Percentiles rank a stretch among this genome's conserved stretches.
phyloP scores from a whole-genome alignment of 2,113 vertebrate genomes.

The Sander vitreus region DNA sequence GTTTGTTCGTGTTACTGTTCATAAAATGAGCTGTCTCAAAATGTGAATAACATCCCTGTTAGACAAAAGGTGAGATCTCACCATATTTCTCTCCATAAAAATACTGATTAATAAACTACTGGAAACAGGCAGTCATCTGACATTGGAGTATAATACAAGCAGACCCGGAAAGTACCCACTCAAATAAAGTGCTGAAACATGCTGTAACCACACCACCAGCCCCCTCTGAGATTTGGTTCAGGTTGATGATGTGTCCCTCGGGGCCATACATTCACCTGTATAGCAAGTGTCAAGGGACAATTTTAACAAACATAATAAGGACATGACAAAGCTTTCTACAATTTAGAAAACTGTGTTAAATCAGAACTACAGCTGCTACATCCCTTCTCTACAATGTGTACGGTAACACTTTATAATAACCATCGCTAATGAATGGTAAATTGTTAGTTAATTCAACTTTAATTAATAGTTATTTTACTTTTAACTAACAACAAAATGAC shows the following conservation, averaged over 20 bases:
- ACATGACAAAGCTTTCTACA: constrained; percentile 25
- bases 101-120: not conserved
- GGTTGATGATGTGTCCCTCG: constrained; percentile 25
- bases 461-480: too few species aligned
- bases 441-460: too few species aligned
- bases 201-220: not conserved
- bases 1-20: constrained; percentile 2
- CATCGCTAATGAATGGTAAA: too few species aligned
- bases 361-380: not conserved
- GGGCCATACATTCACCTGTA: constrained; percentile 26
- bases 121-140: not conserved
- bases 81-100: not conserved
- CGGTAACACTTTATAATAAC: too few species aligned
- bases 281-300: constrained; percentile 24
- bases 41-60: constrained; percentile 17
- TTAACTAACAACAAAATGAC: too few species aligned
- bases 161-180: not conserved
- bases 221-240: constrained; percentile 22
- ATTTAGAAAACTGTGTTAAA: constrained; percentile 21
- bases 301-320: constrained; percentile 35
- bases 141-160: not conserved
- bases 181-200: not conserved
- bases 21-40: constrained; percentile 35
- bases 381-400: not conserved
- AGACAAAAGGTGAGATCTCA: constrained; percentile 13